phyloP scores from a whole-genome alignment of 1,140 invertebrate species.

The Sarcophaga bullata region DNA sequence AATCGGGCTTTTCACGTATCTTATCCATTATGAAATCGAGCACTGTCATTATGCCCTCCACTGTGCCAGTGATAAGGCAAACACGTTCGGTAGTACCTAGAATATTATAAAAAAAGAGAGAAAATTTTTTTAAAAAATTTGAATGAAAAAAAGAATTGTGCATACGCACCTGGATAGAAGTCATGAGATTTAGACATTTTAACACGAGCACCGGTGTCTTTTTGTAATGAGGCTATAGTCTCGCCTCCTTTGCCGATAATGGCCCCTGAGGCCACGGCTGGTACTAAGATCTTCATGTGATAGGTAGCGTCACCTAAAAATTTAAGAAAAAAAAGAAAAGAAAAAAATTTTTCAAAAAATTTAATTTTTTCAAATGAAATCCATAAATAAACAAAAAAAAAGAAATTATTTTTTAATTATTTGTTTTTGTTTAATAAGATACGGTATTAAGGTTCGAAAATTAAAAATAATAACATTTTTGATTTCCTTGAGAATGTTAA shows the following conservation, averaged over 20 bases:
- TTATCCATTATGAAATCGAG: constrained; percentile 98
- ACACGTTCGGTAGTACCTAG: constrained; percentile 95
- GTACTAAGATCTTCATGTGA: constrained; percentile 96
- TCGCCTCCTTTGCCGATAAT: constrained; percentile 98
- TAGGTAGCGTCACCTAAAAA: constrained; percentile 76
- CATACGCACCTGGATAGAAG: constrained; percentile 91
- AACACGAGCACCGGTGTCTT: constrained; percentile 92
- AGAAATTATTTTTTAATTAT: neutral
- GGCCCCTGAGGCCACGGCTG: constrained; percentile 93
- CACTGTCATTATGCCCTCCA: constrained; percentile 92
- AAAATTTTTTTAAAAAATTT: constrained; percentile 9
- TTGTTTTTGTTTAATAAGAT: neutral
- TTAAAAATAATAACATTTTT: constrained; percentile 63
- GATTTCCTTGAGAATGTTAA: too few species aligned
- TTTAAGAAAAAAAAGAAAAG: constrained; percentile 7
- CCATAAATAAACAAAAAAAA: constrained; percentile 25
- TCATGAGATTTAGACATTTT: constrained; percentile 99
- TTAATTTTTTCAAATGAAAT: too few species aligned
- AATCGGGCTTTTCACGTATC: constrained; percentile 96
- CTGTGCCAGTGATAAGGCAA: constrained; percentile 94
- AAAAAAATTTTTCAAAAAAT: too few species aligned
- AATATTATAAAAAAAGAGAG: constrained; percentile 48
- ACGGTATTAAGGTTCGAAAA: constrained; percentile 50
- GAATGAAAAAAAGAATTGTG: neutral
- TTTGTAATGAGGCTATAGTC: constrained; percentile 96